Evolutionary conservation across 35 echinoderm and acorn worm species (phyloP), one percentile per base, ranked within the genome.

Genomic region (Stichopus chloronotus): DNA sequence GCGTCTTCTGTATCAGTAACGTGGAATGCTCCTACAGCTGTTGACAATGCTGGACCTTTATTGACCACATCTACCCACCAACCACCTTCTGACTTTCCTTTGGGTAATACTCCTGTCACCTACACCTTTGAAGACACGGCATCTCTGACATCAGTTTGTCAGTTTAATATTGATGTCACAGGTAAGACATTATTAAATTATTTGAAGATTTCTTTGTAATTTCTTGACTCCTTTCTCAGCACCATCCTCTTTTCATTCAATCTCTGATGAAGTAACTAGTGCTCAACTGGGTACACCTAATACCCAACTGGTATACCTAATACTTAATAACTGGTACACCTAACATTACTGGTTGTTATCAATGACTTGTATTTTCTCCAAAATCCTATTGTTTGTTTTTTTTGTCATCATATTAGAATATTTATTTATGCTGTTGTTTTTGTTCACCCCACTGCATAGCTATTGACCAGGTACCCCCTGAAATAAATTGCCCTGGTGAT

Each of bases 101-200:
- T 90, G 6, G 87, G 87, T 17, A 20, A 8, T 55, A 52, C 59
- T 16, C 11, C 60, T 53, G 87, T 90, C 17, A 52, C 19, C 19
- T 90, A 90, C 19, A 90, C 87, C 4, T 90, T 90, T 56, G 60
- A 90, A 53, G 87, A 90, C 60, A 56, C 61, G 2, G 72, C 59
- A 72, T 21, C n/a, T 11, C 53, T 72, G 11, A 30, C 5, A 72
- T 57, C 87, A 43, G 25, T 25, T 9, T 90, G 87, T 90, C 52
- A 68, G 72, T 90, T 90, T 56, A 72, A 68, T 72, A 52, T 90
- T n/a, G 25, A 10, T 6, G 60, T 90, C 21, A 14, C 53, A 24
- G 87, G 87, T 90, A 59, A 90, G 87, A 65, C 14, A 25, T 53
- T 84, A 52, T 6, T 7, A 84, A 25, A 43, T 43, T 43, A 43